Evolutionary conservation across 2,113 vertebrate genomes (phyloP).

Genomic region (Sitta europaea): DNA sequence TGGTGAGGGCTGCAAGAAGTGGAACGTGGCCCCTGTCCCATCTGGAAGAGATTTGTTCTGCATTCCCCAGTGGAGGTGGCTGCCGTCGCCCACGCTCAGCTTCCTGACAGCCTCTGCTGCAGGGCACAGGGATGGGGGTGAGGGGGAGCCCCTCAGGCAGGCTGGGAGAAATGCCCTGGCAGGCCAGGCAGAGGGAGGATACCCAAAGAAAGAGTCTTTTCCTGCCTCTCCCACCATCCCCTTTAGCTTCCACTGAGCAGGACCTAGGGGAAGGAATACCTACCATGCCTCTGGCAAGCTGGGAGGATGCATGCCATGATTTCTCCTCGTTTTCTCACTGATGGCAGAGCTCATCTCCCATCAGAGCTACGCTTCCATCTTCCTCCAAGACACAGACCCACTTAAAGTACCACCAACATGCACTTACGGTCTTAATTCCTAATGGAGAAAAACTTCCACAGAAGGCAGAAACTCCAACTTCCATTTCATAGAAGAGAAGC

Average conservation of each 20-base stretch:
- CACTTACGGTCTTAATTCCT: background rate
- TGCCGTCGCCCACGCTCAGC: background rate
- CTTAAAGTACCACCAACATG: background rate
- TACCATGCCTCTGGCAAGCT: background rate
- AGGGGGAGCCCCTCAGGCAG: background rate
- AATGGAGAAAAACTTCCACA: background rate
- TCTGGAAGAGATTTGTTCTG: conserved; percentile 77
- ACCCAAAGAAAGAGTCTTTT: background rate
- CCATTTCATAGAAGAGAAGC: background rate
- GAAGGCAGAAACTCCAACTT: background rate
- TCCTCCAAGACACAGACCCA: background rate
- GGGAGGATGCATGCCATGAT: background rate
- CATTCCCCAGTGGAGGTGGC: conserved; percentile 53
- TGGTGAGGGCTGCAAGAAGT: background rate
- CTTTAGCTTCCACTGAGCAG: background rate
- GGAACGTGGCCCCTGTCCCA: background rate
- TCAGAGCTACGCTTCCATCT: background rate
- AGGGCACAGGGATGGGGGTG: background rate
- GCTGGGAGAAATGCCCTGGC: background rate
- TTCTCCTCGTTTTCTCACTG: background rate
- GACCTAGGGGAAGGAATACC: background rate
- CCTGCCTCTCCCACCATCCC: background rate
- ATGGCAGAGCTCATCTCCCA: background rate
- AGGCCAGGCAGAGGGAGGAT: background rate
- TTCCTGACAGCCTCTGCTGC: background rate